Base-by-base conservation (phyloP, 2,888 invertebrate genomes). In the Busseola fusca region DNA sequence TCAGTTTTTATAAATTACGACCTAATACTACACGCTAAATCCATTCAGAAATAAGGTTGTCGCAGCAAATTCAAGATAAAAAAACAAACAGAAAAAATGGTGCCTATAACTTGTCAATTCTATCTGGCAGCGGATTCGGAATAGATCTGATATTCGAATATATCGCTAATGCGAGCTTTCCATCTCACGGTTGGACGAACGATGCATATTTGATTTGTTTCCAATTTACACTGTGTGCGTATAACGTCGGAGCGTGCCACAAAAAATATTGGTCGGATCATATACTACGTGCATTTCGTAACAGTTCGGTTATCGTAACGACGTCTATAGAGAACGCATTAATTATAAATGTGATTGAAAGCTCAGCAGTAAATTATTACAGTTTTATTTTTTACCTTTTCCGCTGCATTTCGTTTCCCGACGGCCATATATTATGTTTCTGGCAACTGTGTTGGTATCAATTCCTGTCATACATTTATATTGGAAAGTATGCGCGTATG, bases 191-290 rank as follows among this genome's bases (percentile, higher is more conserved):
- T 91, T 91, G 91, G 89, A 89, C 91, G 93, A 88, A 85, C 92
- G 92, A 92, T 93, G 93, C 93, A 94, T 94, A 94, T 94, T 94
- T 94, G 94, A 94, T 94, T 94, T 93, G 93, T 93, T 93, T 92
- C 92, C 93, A 93, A 93, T 93, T 93, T 92, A 91, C 92, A 91
- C 90, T 88, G 87, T 88, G 88, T 91, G 85, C 83, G 86, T 87
- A 87, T 84, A 79, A 72, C 78, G 76, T 78, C 62, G 84, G 81
- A 82, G 85, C 87, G 89, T 88, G 87, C 87, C 82, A 86, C 87
- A 90, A 92, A 93, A 93, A 92, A 90, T 88, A 88, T 88, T 87
- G 86, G 75, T 71, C 71, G 87, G 87, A 89, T 91, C 86, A 88
- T 87, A 76, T 76, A 69, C 75, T 72, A 67, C 74, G 82, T 87